Base-by-base conservation (phyloP, 1,140 invertebrate species). In the Asobara japonica region DNA sequence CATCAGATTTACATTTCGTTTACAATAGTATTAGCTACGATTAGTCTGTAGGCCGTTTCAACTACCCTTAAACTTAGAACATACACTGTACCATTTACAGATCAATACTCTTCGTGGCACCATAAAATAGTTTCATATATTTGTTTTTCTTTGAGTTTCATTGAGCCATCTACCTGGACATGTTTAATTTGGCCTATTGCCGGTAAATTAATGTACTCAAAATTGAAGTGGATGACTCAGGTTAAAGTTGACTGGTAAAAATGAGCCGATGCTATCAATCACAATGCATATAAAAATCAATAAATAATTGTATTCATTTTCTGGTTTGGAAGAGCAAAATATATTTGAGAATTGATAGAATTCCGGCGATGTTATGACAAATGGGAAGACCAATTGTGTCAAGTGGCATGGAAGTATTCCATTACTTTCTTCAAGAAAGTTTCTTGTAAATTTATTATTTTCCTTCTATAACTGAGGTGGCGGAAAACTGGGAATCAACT, bases 11-110 rank as follows among this genome's bases (percentile, higher is more conserved):
- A 36, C 29, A 68, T 30, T 27, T 36, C 64, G 48, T 65, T 51
- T 20, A n/a, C 8, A 33, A 30, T 20, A 31, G 20, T 36, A 10
- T 67, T 65, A 74, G 61, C 70, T 76, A 76, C 72, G 73, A 76
- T 72, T 76, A 71, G 64, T 72, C 70, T 70, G 71, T 75, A 77
- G 76, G 76, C 76, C 76, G 76, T 77, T 77, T 76, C 62, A 69
- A 74, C 72, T 76, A 76, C 72, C 74, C 60, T 76, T 76, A 74
- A 41, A 71, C n/a, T 20, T 71, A 65, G 18, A 60, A 56, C 16
- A 16, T 30, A 60, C 20, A 61, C 29, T 45, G 31, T 38, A 71
- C 27, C 45, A 65, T 61, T n/a, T 20, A 62, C n/a, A 25, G 41
- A 33, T 65, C 45, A n/a, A 27, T 51, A 2, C 29, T 27, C 27